Evolutionary conservation across 1,140 invertebrate genomes (phyloP).

Genomic region (Lepidurus packardi): DNA sequence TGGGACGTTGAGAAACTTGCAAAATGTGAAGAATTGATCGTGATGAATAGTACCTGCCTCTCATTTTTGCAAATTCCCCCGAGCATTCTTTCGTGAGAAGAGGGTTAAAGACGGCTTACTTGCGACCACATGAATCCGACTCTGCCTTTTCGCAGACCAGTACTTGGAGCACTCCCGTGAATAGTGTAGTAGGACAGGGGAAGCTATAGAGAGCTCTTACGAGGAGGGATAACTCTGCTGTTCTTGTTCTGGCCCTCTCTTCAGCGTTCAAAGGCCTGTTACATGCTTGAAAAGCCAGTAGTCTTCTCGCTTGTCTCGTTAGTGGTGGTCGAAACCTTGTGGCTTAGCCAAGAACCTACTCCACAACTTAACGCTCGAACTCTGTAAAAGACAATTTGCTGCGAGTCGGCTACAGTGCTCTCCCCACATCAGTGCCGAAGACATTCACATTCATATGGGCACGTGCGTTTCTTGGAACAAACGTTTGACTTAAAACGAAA

Average conservation of each 20-base stretch:
- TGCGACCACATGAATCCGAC: neutral
- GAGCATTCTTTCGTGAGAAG: no score
- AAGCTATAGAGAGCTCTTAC: neutral
- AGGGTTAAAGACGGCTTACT: neutral
- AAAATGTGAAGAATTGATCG: no score
- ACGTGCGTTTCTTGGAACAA: slow-evolving; percentile 21
- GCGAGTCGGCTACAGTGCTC: neutral
- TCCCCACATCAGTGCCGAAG: neutral
- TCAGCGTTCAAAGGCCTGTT: slow-evolving; percentile 9
- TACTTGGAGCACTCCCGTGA: neutral
- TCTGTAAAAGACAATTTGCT: neutral
- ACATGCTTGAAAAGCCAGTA: neutral
- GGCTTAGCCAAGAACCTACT: slow-evolving; percentile 7
- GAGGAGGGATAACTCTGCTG: neutral
- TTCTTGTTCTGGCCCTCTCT: neutral
- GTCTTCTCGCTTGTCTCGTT: slow-evolving; percentile 18
- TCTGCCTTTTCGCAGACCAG: neutral
- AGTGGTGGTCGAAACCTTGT: neutral
- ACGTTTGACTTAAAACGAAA: neutral
- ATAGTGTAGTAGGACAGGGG: neutral
- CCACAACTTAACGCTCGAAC: neutral
- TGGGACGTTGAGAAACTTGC: no score
- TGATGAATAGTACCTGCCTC: no score
- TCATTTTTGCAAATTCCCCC: no score
- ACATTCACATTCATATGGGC: slow-evolving; percentile 7